Evolutionary conservation across 2,888 invertebrate species (phyloP).

Genomic region (Terebella lapidaria): DNA sequence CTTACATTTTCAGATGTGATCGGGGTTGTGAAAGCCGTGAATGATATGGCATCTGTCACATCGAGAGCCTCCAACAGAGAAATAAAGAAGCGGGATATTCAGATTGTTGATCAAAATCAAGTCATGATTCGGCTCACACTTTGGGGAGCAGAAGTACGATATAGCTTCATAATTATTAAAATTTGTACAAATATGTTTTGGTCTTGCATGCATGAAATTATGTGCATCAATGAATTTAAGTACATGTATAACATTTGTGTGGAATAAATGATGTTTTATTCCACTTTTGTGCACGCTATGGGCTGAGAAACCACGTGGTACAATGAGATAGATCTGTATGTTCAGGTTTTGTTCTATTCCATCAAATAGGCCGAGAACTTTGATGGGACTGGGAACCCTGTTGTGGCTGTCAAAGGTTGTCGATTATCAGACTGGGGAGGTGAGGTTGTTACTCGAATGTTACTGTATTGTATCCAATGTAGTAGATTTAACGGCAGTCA

Average conservation of each 20-base stretch:
- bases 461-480: no score
- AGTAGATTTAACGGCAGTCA: no score
- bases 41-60: slow-evolving; percentile 69
- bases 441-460: no score
- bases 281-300: no score
- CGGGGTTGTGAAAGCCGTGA: slow-evolving; percentile 73
- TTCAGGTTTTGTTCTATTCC: no score
- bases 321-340: no score
- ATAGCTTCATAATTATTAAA: no score
- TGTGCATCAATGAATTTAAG: slow-evolving; percentile 2
- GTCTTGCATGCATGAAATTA: neutral
- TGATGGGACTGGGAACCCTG: slow-evolving; percentile 69
- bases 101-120: slow-evolving; percentile 78
- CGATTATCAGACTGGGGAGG: slow-evolving; percentile 77
- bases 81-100: slow-evolving; percentile 81
- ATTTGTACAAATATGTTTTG: no score
- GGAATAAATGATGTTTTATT: no score
- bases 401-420: slow-evolving; percentile 80
- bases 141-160: slow-evolving; percentile 70
- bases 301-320: no score
- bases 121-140: slow-evolving; percentile 75
- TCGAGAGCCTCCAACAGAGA: slow-evolving; percentile 74
- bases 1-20: slow-evolving; percentile 90
- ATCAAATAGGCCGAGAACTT: slow-evolving; percentile 84
- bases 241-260: no score